phyloP scores from a whole-genome alignment of 1,140 invertebrate genomes.

The Eueides isabella region DNA sequence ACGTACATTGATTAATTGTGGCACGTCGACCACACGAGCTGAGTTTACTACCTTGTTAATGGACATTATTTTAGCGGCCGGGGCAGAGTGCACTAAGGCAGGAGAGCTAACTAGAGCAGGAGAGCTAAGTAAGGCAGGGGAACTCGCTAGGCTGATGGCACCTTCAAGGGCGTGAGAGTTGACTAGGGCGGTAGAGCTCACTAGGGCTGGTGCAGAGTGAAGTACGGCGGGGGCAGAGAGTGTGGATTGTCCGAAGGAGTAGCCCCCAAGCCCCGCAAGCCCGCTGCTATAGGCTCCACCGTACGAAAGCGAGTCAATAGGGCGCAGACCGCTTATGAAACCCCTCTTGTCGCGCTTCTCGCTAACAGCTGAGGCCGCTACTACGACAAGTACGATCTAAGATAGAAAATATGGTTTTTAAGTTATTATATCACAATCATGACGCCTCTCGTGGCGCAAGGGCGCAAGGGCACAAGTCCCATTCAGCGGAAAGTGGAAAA shows the following conservation, averaged over 20 bases:
- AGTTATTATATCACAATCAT: too few species aligned
- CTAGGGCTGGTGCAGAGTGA: neutral
- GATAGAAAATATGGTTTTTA: neutral
- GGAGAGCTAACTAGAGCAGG: conserved; percentile 27
- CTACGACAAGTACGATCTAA: neutral
- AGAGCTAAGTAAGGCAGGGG: neutral
- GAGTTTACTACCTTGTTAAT: conserved; percentile 56
- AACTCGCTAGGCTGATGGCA: neutral
- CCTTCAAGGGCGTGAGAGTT: neutral
- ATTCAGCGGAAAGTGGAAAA: too few species aligned
- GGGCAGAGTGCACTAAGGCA: conserved; percentile 25
- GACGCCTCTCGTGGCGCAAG: too few species aligned
- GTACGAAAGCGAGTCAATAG: neutral
- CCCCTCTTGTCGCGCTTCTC: neutral
- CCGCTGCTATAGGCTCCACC: conserved; percentile 31
- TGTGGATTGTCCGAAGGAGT: conserved; percentile 32
- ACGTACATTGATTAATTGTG: conserved; percentile 53
- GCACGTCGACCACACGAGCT: conserved; percentile 54
- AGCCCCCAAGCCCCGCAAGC: conserved; percentile 24
- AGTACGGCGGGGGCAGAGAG: neutral
- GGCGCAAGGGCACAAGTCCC: too few species aligned
- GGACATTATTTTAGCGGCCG: conserved; percentile 48
- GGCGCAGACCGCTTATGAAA: conserved; percentile 13
- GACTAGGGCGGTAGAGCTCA: neutral
- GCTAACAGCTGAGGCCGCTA: neutral